A percentile compares a stretch with the other conserved stretches of the same genome.
Conservation (phyloP, 2,888 invertebrate species). For the Odontothrips loti region DNA sequence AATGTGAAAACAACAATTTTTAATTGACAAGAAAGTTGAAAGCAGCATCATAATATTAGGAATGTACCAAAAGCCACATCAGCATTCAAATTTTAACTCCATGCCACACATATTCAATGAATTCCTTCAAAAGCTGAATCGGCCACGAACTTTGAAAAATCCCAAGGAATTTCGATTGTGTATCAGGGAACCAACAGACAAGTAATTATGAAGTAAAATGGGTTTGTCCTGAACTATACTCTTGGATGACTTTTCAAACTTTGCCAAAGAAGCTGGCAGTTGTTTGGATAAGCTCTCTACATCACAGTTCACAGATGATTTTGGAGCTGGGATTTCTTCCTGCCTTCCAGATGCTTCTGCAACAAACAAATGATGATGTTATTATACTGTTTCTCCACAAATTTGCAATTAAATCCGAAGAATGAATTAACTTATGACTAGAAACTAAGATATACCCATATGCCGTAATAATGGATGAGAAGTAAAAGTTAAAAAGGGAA, state of each 20-base stretch:
- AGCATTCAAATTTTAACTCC: not conserved
- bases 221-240: slow-evolving; percentile 61
- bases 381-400: not conserved
- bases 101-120: not conserved
- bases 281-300: slow-evolving; percentile 58
- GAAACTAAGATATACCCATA: slow-evolving; percentile 53
- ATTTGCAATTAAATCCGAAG: not conserved
- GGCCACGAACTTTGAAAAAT: slow-evolving; percentile 81
- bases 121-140: slow-evolving; percentile 67
- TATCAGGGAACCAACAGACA: slow-evolving; percentile 71
- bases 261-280: slow-evolving; percentile 54
- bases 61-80: no score
- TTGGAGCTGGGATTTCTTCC: slow-evolving; percentile 46
- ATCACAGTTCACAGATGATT: slow-evolving; percentile 49
- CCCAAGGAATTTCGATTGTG: slow-evolving; percentile 80
- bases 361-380: slow-evolving; percentile 33
- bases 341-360: slow-evolving; percentile 40
- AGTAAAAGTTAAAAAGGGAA: slow-evolving; percentile 73
- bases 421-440: not conserved
- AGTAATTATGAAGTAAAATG: slow-evolving; percentile 74
- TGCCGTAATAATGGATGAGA: slow-evolving; percentile 75
- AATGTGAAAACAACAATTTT: no score
- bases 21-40: no score
- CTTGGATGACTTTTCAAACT: slow-evolving; percentile 43
- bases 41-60: no score